A percentile compares a stretch with the other conserved stretches of the same genome.
Evolutionary conservation across 2,888 invertebrate genomes (phyloP).

Genomic region (Nemotelus pantherinus): DNA sequence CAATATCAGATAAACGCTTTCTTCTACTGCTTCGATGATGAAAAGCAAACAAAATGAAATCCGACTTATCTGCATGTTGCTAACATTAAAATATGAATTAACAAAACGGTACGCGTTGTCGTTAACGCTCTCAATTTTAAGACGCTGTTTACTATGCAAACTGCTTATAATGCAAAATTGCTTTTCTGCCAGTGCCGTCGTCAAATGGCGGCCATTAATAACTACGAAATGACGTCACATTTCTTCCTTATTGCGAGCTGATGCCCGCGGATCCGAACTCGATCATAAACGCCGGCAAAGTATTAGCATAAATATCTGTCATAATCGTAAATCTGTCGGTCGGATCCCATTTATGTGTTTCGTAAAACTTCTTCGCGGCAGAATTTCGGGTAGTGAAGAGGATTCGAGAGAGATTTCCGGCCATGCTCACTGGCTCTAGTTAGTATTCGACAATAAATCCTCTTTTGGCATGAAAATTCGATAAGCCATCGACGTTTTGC

Average conservation of each 20-base stretch:
- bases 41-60: too few species aligned
- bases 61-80: too few species aligned
- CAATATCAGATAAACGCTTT: too few species aligned
- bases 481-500: neutral
- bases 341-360: neutral
- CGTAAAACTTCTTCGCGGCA: neutral
- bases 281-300: slow-evolving; percentile 4
- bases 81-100: too few species aligned
- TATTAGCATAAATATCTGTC: slow-evolving; percentile 11
- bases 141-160: neutral
- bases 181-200: neutral
- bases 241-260: neutral
- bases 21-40: too few species aligned
- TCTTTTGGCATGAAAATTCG: neutral
- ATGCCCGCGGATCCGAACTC: neutral
- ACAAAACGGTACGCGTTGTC: too few species aligned
- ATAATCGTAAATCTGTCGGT: neutral
- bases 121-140: too few species aligned
- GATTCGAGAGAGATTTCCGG: neutral
- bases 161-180: neutral
- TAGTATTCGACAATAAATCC: neutral
- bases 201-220: neutral
- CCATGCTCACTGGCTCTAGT: neutral
- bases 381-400: neutral
- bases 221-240: neutral